These are phyloP conservation scores for Ornithorhynchus anatinus DNA, from an alignment of 2,113 vertebrate species.

Conservation along the genomic window DNA sequence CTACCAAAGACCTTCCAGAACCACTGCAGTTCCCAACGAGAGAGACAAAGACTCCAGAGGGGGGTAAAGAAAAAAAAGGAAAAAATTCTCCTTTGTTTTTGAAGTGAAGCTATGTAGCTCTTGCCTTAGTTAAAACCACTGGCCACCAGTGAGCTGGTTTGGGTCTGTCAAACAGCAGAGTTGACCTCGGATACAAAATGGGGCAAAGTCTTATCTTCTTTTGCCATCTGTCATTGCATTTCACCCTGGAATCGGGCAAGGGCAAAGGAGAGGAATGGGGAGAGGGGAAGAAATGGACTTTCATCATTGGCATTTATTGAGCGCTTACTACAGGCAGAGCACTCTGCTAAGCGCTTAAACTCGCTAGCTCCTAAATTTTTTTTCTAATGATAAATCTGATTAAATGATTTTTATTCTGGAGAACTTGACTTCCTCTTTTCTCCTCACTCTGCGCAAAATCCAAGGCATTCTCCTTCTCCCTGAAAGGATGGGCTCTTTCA, in stretches of 20 bases:
- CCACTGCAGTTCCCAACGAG: background rate
- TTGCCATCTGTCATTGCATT: background rate
- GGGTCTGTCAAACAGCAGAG: background rate
- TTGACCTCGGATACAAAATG: background rate
- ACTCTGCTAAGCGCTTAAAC: no score
- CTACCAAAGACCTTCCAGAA: slow-evolving; percentile 4
- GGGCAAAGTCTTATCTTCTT: slow-evolving; percentile 9
- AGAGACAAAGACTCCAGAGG: background rate
- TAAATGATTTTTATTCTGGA: background rate
- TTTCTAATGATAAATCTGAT: background rate
- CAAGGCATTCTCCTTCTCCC: slow-evolving; percentile 37
- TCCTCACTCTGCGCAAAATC: slow-evolving; percentile 8
- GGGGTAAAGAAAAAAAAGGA: no score
- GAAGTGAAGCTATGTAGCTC: background rate
- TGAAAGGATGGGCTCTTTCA: slow-evolving; percentile 15
- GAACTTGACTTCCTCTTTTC: background rate
- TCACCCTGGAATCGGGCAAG: background rate
- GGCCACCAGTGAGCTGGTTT: slow-evolving; percentile 23
- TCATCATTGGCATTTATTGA: no score
- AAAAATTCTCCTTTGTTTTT: background rate
- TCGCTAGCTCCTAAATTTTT: background rate
- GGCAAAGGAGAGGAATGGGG: background rate
- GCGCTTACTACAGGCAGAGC: no score
- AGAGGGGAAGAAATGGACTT: background rate
- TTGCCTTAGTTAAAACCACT: slow-evolving; percentile 27